Evolutionary conservation across 2,888 invertebrate species (phyloP).

Genomic region (Apoda limacodes): DNA sequence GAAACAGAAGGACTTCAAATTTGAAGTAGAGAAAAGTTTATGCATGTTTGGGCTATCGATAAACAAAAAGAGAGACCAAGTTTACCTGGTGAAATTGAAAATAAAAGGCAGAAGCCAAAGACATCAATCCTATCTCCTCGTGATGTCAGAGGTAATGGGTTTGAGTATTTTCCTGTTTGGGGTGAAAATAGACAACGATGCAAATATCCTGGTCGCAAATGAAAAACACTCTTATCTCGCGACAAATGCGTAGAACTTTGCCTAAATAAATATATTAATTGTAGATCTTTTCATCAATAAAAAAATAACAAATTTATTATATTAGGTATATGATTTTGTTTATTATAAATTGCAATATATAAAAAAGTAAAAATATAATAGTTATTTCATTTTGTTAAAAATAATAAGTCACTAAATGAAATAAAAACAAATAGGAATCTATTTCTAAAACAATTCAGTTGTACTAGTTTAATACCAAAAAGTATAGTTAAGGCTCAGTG

Average conservation of each 20-base stretch:
- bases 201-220: conserved; percentile 18
- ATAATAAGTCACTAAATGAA: conserved; percentile 3
- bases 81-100: conserved; percentile 8
- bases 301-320: conserved; percentile 3
- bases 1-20: conserved; percentile 12
- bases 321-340: no score
- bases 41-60: conserved; percentile 11
- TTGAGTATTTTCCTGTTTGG: conserved; percentile 19
- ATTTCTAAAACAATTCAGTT: conserved; percentile 4
- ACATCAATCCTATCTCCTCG: conserved; percentile 14
- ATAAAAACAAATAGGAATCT: neutral
- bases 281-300: conserved; percentile 16
- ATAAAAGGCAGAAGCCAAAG: conserved; percentile 11
- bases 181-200: conserved; percentile 17
- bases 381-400: conserved; percentile 2
- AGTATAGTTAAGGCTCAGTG: no score
- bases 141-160: conserved; percentile 19
- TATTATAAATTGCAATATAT: no score
- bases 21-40: conserved; percentile 13
- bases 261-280: conserved; percentile 20
- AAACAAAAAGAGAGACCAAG: conserved; percentile 12
- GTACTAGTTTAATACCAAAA: conserved; percentile 2
- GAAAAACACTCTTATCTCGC: conserved; percentile 15
- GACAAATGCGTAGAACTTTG: conserved; percentile 19
- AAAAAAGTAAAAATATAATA: no score